Percentiles rank a stretch among this genome's conserved stretches.
Evolutionary conservation across 2,113 vertebrate genomes (phyloP).

Genomic region (Carettochelys insculpta): DNA sequence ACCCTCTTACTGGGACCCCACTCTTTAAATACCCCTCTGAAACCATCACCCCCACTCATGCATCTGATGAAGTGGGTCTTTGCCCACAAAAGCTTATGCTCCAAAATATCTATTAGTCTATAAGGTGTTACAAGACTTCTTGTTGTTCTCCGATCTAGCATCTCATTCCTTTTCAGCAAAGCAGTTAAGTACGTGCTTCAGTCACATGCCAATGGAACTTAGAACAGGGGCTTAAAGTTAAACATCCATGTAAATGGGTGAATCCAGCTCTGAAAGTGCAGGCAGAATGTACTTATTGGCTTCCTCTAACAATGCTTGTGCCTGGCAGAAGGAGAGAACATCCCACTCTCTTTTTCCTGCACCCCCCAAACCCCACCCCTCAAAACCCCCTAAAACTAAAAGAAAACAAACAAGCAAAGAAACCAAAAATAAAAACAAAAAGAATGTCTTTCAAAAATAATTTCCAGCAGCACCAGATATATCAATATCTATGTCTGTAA

Average conservation of each 20-base stretch:
- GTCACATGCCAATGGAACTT: conserved; percentile 50
- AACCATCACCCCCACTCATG: too few species aligned
- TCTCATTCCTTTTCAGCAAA: conserved; percentile 59
- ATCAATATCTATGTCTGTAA: conserved; percentile 18
- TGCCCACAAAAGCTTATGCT: too few species aligned
- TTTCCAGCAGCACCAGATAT: neutral
- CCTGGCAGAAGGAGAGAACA: neutral
- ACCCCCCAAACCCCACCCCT: too few species aligned
- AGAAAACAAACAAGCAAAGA: too few species aligned
- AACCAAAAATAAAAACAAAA: neutral
- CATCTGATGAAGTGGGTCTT: too few species aligned
- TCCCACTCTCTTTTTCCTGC: neutral
- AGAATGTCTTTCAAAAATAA: conserved; percentile 10
- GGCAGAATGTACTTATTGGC: conserved; percentile 1
- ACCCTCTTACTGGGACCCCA: too few species aligned
- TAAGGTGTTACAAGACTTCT: too few species aligned
- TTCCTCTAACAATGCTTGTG: neutral
- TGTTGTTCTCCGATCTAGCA: conserved; percentile 49
- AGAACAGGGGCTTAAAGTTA: conserved; percentile 56
- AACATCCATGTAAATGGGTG: conserved; percentile 55
- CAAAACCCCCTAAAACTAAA: too few species aligned
- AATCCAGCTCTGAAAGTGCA: neutral
- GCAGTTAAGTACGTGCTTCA: conserved; percentile 57
- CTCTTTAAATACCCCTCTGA: too few species aligned
- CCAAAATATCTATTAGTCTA: too few species aligned